phyloP scores from a whole-genome alignment of 1,140 invertebrate genomes.

The Ceratina australensis region DNA sequence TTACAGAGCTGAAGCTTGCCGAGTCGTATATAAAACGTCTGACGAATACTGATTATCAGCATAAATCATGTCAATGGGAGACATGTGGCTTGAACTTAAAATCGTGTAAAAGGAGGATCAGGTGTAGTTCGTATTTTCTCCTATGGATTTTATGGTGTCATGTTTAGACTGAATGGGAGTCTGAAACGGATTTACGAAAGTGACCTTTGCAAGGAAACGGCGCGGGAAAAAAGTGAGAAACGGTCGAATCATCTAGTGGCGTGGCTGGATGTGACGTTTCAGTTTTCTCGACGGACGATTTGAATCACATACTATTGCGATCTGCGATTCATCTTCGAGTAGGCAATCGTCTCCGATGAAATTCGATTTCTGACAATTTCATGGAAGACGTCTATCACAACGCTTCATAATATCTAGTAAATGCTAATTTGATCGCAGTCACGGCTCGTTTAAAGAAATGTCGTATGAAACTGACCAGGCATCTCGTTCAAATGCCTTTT shows the following conservation, averaged over 20 bases:
- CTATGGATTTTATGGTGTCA: background rate
- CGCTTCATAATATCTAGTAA: no score
- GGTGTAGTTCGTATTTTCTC: background rate
- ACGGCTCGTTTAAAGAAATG: no score
- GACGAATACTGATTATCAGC: no score
- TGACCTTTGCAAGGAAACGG: background rate
- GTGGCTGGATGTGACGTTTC: slow-evolving; percentile 51
- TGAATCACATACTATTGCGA: background rate
- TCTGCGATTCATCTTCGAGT: slow-evolving; percentile 52
- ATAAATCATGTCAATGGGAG: no score
- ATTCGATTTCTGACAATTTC: slow-evolving; percentile 60
- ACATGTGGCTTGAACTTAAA: no score
- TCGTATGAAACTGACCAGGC: no score
- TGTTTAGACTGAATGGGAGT: background rate
- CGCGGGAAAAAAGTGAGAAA: background rate
- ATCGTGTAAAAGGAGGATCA: background rate
- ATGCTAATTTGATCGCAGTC: no score
- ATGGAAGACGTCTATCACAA: slow-evolving; percentile 2
- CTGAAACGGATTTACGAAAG: background rate
- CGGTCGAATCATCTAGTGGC: slow-evolving; percentile 23
- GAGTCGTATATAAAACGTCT: background rate
- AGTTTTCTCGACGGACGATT: slow-evolving; percentile 32
- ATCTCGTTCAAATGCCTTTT: no score
- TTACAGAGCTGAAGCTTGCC: background rate
- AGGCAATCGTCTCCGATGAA: slow-evolving; percentile 51